Evolutionary conservation across 2,888 invertebrate genomes (phyloP).

Genomic region (Lamellibrachia columna): DNA sequence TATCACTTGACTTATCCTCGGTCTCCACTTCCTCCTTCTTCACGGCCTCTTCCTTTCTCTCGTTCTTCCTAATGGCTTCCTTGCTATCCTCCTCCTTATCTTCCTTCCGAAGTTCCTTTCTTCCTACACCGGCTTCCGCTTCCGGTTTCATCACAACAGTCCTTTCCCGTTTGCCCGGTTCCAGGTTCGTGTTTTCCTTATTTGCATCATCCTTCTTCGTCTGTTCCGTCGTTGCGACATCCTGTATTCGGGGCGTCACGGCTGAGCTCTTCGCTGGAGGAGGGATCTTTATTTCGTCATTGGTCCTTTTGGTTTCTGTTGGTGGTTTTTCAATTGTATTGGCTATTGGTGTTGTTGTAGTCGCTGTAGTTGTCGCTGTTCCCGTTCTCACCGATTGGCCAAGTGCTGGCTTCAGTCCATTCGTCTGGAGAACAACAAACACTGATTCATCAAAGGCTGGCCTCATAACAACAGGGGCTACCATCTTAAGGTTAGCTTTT

Average conservation of each 20-base stretch:
- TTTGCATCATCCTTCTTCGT: conserved; percentile 27
- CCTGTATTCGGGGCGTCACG: conserved; percentile 33
- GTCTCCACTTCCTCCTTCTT: conserved; percentile 1
- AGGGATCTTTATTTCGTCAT: not conserved
- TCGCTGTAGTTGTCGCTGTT: not conserved
- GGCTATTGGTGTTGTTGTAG: not conserved
- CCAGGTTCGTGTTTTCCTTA: conserved; percentile 29
- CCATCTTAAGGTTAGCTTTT: not conserved
- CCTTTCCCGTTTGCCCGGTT: not conserved
- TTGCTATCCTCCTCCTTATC: conserved; percentile 21
- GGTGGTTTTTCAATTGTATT: not conserved
- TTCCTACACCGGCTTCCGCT: not conserved
- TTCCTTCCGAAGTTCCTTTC: conserved; percentile 20
- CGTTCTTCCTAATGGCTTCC: not conserved
- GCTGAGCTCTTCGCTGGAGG: not conserved
- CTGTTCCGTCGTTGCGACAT: conserved; percentile 21
- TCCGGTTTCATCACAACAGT: not conserved
- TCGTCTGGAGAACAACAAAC: not conserved
- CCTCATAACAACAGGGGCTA: not conserved
- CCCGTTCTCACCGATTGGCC: not conserved
- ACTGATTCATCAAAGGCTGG: not conserved
- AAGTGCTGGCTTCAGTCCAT: not conserved
- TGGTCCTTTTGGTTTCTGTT: not conserved
- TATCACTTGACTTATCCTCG: conserved; percentile 20
- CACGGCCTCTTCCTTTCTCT: conserved; percentile 27